Conservation (phyloP, 2,113 vertebrate genomes). For the Gobiocypris rarus region DNA sequence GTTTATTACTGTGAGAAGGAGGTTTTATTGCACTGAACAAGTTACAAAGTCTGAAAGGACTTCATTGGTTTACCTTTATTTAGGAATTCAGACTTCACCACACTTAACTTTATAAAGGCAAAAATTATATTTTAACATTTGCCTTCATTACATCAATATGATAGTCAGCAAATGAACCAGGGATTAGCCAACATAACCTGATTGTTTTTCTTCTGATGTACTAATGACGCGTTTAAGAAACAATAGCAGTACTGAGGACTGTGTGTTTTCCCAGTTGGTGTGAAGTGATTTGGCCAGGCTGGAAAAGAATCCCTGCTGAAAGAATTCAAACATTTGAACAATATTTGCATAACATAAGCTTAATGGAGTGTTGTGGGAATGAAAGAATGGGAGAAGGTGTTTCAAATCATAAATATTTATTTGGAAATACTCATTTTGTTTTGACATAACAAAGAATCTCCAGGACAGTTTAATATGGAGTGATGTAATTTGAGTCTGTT, state of each 20-base stretch:
- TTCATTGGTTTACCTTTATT: neutral
- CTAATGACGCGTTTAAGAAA: conserved; percentile 44
- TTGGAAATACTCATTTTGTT: conserved; percentile 54
- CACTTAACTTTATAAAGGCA: neutral
- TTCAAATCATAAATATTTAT: conserved; percentile 64
- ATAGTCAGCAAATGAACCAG: neutral
- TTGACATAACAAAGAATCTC: conserved; percentile 53
- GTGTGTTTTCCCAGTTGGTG: conserved; percentile 76
- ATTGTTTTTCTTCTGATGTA: conserved; percentile 24
- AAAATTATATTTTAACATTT: neutral
- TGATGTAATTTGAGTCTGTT: conserved; percentile 34
- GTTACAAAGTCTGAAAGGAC: conserved; percentile 14
- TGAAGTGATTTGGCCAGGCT: conserved; percentile 60
- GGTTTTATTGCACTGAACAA: conserved; percentile 33
- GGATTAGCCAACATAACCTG: neutral
- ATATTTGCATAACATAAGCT: conserved; percentile 63
- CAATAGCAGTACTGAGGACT: conserved; percentile 38
- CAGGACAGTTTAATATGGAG: conserved; percentile 45
- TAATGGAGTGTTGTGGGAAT: conserved; percentile 55
- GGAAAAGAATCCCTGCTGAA: conserved; percentile 61
- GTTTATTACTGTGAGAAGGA: neutral
- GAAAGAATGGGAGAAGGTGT: conserved; percentile 57
- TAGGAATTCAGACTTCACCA: neutral
- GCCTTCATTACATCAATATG: neutral
- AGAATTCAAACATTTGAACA: conserved; percentile 60